Base-by-base conservation (phyloP, 2,797 vertebrate genomes). In the Anniella stebbinsi region DNA sequence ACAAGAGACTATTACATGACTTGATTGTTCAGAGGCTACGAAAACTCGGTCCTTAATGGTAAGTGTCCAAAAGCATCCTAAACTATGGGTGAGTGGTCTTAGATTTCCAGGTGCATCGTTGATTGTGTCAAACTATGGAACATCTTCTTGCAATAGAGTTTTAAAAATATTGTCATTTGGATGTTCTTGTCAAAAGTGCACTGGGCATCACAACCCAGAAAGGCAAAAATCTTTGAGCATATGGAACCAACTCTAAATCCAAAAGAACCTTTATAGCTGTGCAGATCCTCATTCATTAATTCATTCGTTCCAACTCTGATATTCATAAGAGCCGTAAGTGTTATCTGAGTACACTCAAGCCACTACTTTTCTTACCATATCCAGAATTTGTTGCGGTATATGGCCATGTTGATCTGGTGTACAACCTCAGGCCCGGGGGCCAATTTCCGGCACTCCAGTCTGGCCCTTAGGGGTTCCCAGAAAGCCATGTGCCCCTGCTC, bases 251-350 rank as follows among this genome's bases (percentile, higher is more conserved):
- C 7, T 51, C 2, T 0, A 0, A 0, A n/a, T 6, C 84, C 25
- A n/a, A 81, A 36, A 48, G 88, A 89, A 57, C 28, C 25, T 88
- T 92, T 88, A 5, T 48, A 84, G 70, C 15, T 69, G 38, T 48
- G 28, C 8, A 72, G 41, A 9, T 30, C 66, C 4, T 41, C 30
- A 51, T 23, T 69, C 3, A 69, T 81, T 48, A 5, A 70, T n/a
- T 84, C 1, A 70, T 82, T 51, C 33, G 41, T 36, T 81, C 18
- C 63, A 18, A 25, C 57, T 82, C 54, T 41, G 25, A 36, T 48
- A 51, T 54, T 69, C 38, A 45, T 69, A n/a, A 33, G 15, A 48
- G 13, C 41, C 38, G 33, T 45, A 30, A 6, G 60, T n/a, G n/a
- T n/a, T n/a, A n/a, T 8, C 7, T 63, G n/a, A 21, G 23, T 63